A percentile compares a stretch with the other conserved stretches of the same genome.
Conservation (phyloP, 2,113 vertebrate species). For the Apaloderma vittatum region DNA sequence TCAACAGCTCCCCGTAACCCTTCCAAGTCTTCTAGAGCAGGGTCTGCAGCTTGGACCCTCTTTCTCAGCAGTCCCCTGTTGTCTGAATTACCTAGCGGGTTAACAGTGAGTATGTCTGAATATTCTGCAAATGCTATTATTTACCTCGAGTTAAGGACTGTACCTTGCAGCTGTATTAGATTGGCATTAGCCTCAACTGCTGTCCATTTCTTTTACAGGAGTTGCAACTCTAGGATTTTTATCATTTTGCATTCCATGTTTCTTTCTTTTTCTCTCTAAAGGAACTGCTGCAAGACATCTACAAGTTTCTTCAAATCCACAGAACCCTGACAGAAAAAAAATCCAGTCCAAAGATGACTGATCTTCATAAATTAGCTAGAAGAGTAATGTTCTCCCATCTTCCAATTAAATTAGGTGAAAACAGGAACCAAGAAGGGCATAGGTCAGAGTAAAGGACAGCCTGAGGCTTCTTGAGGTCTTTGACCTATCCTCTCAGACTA, state of each 20-base stretch:
- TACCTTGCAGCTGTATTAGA: background rate
- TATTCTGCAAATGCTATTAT: background rate
- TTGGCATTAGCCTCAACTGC: background rate
- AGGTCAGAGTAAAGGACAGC: constrained; percentile 24
- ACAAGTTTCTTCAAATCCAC: background rate
- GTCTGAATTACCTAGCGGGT: background rate
- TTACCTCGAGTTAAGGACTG: background rate
- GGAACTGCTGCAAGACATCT: background rate
- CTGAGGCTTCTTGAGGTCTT: constrained; percentile 53
- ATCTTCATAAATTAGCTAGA: constrained; percentile 10
- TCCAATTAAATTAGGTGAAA: constrained; percentile 45
- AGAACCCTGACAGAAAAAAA: background rate
- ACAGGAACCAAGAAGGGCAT: constrained; percentile 43
- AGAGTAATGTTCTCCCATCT: background rate
- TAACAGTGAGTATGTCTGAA: background rate
- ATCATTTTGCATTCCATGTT: background rate
- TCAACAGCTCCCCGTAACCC: background rate
- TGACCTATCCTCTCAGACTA: constrained; percentile 61
- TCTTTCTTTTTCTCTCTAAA: background rate
- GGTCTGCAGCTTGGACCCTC: background rate
- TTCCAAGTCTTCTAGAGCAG: background rate
- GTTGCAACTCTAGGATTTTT: background rate
- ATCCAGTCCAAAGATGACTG: background rate
- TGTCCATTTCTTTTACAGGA: background rate
- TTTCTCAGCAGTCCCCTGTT: background rate